Evolutionary conservation across 2,113 vertebrate genomes (phyloP).

Genomic region (Triplophysa rosa): DNA sequence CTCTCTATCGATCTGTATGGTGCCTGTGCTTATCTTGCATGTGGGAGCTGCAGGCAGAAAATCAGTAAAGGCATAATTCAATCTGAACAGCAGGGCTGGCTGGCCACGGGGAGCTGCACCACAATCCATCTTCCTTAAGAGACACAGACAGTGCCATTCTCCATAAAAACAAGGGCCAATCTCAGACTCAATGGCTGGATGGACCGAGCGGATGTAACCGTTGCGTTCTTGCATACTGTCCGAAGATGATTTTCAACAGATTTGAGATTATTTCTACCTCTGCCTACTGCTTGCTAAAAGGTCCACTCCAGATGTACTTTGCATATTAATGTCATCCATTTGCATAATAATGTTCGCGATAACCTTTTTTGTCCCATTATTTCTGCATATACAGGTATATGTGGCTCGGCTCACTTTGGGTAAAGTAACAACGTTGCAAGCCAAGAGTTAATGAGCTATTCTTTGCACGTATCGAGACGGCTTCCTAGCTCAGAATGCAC

Average conservation of each 20-base stretch:
- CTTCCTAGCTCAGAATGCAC: slow-evolving; percentile 7
- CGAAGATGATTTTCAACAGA: neutral
- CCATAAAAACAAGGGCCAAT: slow-evolving; percentile 15
- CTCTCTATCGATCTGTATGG: slow-evolving; percentile 43
- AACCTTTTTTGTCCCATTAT: slow-evolving; percentile 21
- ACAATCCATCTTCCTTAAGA: slow-evolving; percentile 49
- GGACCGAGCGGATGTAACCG: neutral
- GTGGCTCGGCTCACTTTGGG: neutral
- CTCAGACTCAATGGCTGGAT: neutral
- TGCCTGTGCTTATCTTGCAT: slow-evolving; percentile 38
- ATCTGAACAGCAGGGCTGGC: slow-evolving; percentile 43
- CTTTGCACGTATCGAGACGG: neutral
- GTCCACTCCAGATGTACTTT: slow-evolving; percentile 49
- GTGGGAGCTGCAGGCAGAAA: slow-evolving; percentile 36
- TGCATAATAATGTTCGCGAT: slow-evolving; percentile 53
- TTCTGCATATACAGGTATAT: neutral
- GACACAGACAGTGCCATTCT: slow-evolving; percentile 36
- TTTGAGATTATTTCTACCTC: neutral
- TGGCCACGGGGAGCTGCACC: slow-evolving; percentile 29
- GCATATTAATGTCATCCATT: slow-evolving; percentile 54
- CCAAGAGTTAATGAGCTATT: neutral
- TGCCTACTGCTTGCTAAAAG: neutral
- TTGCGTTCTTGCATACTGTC: neutral
- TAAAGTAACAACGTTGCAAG: neutral
- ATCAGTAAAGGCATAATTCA: slow-evolving; percentile 50